A percentile compares a stretch with the other conserved stretches of the same genome.
These are phyloP conservation scores for Odontothrips loti DNA, from an alignment of 2,888 invertebrate species.

Conservation along the genomic window DNA sequence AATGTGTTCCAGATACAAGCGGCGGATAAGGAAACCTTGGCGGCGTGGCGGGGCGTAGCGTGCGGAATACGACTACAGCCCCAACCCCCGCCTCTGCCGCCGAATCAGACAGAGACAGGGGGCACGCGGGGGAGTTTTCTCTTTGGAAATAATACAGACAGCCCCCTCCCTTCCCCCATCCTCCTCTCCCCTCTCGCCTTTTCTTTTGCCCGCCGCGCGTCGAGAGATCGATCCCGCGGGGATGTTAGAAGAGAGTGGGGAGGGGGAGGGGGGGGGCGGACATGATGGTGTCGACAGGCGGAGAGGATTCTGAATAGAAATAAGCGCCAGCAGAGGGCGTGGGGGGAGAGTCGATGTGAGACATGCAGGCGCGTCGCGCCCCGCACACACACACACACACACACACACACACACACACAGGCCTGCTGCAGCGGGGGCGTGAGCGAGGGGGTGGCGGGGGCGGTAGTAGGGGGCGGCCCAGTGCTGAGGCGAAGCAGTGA, in stretches of 20 bases:
- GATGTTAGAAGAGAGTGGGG: background rate
- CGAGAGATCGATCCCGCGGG: constrained; percentile 23
- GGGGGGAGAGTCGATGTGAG: background rate
- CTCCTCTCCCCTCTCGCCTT: background rate
- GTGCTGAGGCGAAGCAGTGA: background rate
- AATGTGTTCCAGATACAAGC: constrained; percentile 16
- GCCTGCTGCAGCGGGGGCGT: too few relatives aligned
- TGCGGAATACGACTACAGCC: background rate
- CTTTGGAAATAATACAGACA: constrained; percentile 6
- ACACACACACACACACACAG: too few relatives aligned
- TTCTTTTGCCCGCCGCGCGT: constrained; percentile 13
- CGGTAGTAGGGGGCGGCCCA: background rate
- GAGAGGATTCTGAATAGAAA: constrained; percentile 26
- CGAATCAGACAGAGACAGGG: background rate
- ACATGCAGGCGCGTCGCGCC: background rate
- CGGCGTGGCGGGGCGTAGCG: background rate
- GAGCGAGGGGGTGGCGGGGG: too few relatives aligned
- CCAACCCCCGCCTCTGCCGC: too few relatives aligned
- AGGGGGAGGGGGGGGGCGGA: background rate
- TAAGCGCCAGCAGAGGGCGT: background rate
- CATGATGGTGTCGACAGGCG: constrained; percentile 24
- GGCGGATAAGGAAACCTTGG: background rate
- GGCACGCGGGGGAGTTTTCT: background rate
- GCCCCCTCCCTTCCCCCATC: background rate
- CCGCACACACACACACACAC: too few relatives aligned